Evolutionary conservation across 2,797 vertebrate genomes (phyloP).

Genomic region (Danio jaintianensis): DNA sequence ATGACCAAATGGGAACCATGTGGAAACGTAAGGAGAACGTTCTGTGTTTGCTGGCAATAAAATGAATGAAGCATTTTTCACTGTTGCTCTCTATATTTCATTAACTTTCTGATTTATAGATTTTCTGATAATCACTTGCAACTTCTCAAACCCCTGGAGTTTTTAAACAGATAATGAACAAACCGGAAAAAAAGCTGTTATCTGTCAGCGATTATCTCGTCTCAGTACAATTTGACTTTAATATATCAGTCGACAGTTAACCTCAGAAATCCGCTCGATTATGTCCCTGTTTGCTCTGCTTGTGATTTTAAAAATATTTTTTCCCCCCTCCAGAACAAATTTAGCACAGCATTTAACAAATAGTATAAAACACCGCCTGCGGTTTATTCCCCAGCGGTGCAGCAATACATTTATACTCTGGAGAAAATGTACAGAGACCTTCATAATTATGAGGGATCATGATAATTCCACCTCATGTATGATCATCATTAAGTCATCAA

Average conservation of each 20-base stretch:
- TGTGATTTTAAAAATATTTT: not conserved
- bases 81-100: too few relatives aligned
- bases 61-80: too few relatives aligned
- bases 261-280: constrained; percentile 19
- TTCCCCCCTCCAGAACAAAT: constrained; percentile 28
- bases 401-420: constrained; percentile 26
- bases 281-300: constrained; percentile 42
- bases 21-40: too few relatives aligned
- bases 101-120: too few relatives aligned
- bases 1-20: too few relatives aligned
- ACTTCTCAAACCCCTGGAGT: not conserved
- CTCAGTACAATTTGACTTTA: not conserved
- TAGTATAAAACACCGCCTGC: not conserved
- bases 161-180: not conserved
- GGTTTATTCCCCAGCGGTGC: not conserved
- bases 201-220: not conserved
- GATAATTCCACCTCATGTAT: constrained; percentile 47
- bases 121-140: not conserved
- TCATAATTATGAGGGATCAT: constrained; percentile 45
- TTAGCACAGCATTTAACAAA: not conserved
- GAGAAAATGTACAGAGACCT: constrained; percentile 24
- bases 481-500: constrained; percentile 47
- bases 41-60: too few relatives aligned
- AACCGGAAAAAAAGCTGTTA: not conserved
- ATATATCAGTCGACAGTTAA: not conserved